Percentiles rank a stretch among this genome's conserved stretches.
Conservation (phyloP, 1,140 invertebrate species). For the Sitophilus oryzae region DNA sequence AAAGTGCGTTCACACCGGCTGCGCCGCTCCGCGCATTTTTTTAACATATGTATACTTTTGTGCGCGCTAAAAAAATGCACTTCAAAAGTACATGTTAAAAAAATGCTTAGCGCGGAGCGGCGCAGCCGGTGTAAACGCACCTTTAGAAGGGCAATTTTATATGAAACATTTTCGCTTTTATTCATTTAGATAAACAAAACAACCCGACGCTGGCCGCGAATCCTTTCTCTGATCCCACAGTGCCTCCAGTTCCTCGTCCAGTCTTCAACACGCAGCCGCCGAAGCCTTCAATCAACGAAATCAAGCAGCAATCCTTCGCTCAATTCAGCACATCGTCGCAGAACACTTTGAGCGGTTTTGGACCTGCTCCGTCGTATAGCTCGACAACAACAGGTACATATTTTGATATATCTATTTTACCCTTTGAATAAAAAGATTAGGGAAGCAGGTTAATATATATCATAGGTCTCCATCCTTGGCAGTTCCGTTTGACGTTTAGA, state of each 20-base stretch:
- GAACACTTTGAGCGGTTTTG: constrained; percentile 13
- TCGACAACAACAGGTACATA: constrained; percentile 1
- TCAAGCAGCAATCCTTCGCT: constrained; percentile 49
- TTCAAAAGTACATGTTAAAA: no score
- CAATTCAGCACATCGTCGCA: constrained; percentile 22
- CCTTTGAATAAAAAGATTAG: no score
- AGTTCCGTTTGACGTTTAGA: no score
- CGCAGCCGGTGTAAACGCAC: no score
- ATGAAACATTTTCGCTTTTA: no score
- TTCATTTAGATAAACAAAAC: constrained; percentile 39
- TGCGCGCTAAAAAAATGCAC: no score
- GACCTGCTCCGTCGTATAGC: background rate
- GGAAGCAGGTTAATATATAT: background rate
- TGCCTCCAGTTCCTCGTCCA: constrained; percentile 28
- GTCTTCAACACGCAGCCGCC: constrained; percentile 41
- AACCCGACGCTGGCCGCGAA: constrained; percentile 39
- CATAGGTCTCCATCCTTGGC: no score
- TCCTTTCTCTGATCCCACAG: constrained; percentile 45
- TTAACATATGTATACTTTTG: no score
- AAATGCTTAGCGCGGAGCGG: no score
- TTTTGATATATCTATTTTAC: background rate
- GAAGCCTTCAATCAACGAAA: constrained; percentile 50
- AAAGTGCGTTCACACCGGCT: no score
- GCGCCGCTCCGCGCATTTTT: no score
- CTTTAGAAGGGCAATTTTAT: no score